These are phyloP conservation scores for Lophura swinhoii DNA, from an alignment of 2,797 vertebrate genomes.

Conservation along the genomic window DNA sequence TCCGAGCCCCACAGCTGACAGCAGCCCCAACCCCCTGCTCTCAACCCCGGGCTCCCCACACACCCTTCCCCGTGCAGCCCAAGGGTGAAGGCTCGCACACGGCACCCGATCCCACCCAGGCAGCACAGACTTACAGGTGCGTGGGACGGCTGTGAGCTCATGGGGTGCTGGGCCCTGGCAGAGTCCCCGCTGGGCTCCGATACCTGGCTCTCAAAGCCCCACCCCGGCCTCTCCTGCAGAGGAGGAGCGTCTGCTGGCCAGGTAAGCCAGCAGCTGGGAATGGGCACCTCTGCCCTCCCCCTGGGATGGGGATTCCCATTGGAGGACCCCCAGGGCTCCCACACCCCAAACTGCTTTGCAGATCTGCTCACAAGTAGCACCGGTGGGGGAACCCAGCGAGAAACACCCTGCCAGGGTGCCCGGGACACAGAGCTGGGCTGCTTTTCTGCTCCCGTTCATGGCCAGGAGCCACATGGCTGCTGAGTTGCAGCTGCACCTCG, in stretches of 20 bases:
- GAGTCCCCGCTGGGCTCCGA: neutral
- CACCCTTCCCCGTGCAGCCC: neutral
- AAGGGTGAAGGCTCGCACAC: neutral
- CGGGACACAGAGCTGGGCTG: fast-evolving
- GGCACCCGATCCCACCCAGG: fast-evolving
- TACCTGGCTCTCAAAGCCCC: slow-evolving; percentile 32
- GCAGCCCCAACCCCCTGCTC: neutral
- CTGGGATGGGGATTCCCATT: fast-evolving
- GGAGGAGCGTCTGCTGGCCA: slow-evolving; percentile 32
- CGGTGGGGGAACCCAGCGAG: fast-evolving
- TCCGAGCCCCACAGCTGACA: neutral
- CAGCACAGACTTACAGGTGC: slow-evolving; percentile 11
- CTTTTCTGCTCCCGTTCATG: too few relatives aligned
- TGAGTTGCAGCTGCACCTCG: too few relatives aligned
- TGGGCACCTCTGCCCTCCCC: neutral
- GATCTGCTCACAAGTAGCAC: neutral
- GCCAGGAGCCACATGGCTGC: too few relatives aligned
- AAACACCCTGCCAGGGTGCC: neutral
- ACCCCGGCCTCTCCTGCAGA: slow-evolving; percentile 50
- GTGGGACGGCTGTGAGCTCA: neutral
- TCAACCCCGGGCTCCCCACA: neutral
- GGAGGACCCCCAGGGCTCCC: neutral
- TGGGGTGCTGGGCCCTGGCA: neutral
- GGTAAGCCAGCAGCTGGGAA: fast-evolving
- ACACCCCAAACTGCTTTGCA: neutral